Evolutionary conservation across 2,888 invertebrate species (phyloP).

Genomic region (Amaurobius ferox): DNA sequence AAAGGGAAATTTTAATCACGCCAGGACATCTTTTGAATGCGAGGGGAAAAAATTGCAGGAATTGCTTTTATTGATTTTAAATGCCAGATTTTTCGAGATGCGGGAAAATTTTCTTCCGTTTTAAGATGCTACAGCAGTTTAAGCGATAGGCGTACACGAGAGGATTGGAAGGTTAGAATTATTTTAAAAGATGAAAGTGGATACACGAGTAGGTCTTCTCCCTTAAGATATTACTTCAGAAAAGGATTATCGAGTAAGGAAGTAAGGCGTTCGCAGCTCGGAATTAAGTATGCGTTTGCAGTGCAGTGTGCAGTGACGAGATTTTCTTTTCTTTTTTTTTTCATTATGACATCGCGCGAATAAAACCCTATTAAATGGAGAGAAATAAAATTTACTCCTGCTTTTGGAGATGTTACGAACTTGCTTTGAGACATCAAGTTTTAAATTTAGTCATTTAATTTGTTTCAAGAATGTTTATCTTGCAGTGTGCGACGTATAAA

Average conservation of each 20-base stretch:
- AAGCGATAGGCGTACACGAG: not conserved
- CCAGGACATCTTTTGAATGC: conserved; percentile 26
- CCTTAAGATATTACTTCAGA: not conserved
- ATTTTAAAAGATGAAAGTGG: conserved; percentile 12
- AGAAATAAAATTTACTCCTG: too few species aligned
- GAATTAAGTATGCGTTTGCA: not conserved
- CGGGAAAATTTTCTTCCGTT: not conserved
- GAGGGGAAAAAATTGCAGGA: conserved; percentile 9
- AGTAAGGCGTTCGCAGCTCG: not conserved
- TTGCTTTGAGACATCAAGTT: too few species aligned
- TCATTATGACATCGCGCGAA: too few species aligned
- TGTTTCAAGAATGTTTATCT: too few species aligned
- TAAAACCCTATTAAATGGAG: too few species aligned
- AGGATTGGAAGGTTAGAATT: conserved; percentile 6
- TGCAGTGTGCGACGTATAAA: too few species aligned
- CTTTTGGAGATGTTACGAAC: too few species aligned
- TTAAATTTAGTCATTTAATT: too few species aligned
- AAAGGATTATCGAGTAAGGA: conserved; percentile 4
- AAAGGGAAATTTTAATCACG: conserved; percentile 35
- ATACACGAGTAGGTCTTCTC: not conserved
- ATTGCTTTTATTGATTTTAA: conserved; percentile 59
- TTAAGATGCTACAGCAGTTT: not conserved
- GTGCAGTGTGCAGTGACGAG: not conserved
- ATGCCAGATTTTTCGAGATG: not conserved
- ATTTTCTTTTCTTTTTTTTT: too few species aligned